Percentiles rank a stretch among this genome's conserved stretches.
Evolutionary conservation across 2,888 invertebrate species (phyloP).

Genomic region (Ypsolopha sequella): DNA sequence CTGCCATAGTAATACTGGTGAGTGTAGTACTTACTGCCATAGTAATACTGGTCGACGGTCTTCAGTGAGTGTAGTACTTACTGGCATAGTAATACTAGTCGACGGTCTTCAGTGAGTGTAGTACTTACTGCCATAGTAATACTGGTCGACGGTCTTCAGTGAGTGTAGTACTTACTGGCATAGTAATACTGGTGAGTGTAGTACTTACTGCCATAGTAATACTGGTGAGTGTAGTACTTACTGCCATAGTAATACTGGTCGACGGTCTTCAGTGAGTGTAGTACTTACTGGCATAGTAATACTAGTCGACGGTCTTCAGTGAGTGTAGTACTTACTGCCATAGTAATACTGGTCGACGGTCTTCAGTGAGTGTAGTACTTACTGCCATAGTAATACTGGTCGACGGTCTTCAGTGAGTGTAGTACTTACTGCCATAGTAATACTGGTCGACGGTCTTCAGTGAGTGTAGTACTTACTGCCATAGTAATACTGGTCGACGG

Average conservation of each 20-base stretch:
- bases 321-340: no score
- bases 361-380: no score
- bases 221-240: slow-evolving; percentile 56
- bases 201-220: no score
- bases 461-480: neutral
- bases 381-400: no score
- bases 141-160: no score
- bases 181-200: no score
- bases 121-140: no score
- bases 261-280: slow-evolving; percentile 67
- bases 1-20: no score
- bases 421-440: slow-evolving; percentile 81
- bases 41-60: slow-evolving; percentile 94
- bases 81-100: neutral
- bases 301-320: neutral
- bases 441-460: slow-evolving; percentile 88
- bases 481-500: neutral
- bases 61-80: neutral
- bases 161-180: no score
- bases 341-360: no score
- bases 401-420: no score
- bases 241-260: slow-evolving; percentile 94
- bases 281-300: neutral
- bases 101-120: no score
- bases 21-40: slow-evolving; percentile 75